Evolutionary conservation across 2,797 vertebrate species (phyloP).

Genomic region (Paramormyrops hopkinsi): DNA sequence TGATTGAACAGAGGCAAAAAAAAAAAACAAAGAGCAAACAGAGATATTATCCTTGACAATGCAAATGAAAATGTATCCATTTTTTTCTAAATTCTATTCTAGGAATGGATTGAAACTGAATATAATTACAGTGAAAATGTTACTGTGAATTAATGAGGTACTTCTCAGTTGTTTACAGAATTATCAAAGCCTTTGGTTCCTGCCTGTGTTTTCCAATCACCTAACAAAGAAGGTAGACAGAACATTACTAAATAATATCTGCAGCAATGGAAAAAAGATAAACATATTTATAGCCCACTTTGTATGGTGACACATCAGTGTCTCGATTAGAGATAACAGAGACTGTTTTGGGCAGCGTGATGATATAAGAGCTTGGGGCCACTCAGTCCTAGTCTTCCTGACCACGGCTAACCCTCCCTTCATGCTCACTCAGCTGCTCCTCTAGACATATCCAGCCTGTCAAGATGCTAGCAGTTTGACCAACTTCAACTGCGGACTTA

Average conservation of each 20-base stretch:
- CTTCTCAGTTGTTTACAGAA: background rate
- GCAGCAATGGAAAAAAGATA: background rate
- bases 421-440: background rate
- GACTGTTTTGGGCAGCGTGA: background rate
- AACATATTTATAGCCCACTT: background rate
- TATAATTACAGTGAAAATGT: slow-evolving; percentile 2
- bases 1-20: background rate
- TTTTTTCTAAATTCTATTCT: background rate
- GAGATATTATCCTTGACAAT: background rate
- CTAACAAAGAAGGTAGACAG: background rate
- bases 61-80: background rate
- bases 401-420: background rate
- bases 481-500: background rate
- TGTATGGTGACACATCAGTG: background rate
- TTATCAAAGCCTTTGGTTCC: background rate
- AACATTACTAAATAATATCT: background rate
- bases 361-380: background rate
- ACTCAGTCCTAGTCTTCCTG: background rate
- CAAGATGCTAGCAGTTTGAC: background rate
- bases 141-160: background rate
- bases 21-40: background rate
- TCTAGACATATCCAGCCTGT: background rate
- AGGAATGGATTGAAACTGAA: background rate
- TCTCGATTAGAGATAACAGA: background rate
- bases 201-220: background rate